A percentile compares a stretch with the other conserved stretches of the same genome.
These are phyloP conservation scores for Tromatobia lineatoria DNA, from an alignment of 2,888 invertebrate genomes.

Conservation along the genomic window DNA sequence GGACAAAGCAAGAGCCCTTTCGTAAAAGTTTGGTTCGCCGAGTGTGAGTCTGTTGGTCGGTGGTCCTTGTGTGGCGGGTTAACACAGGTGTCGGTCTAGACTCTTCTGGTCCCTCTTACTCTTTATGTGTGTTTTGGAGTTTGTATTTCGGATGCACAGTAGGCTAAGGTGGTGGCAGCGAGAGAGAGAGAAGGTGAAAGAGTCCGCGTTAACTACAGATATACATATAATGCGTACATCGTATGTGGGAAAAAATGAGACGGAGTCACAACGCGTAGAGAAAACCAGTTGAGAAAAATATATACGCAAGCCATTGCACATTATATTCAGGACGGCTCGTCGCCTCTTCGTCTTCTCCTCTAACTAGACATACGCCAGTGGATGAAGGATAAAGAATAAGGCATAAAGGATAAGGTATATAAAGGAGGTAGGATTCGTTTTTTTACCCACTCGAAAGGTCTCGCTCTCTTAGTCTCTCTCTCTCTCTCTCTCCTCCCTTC, in stretches of 20 bases:
- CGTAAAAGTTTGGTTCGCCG: constrained; percentile 41
- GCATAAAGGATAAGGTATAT: constrained; percentile 78
- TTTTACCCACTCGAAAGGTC: constrained; percentile 29
- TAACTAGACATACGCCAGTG: constrained; percentile 73
- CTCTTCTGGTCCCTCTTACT: constrained; percentile 75
- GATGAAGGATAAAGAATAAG: constrained; percentile 79
- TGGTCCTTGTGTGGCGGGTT: constrained; percentile 72
- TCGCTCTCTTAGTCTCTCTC: constrained; percentile 27
- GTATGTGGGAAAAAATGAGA: constrained; percentile 78
- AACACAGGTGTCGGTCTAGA: constrained; percentile 85
- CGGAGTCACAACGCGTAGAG: constrained; percentile 64
- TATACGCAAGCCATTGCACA: constrained; percentile 72
- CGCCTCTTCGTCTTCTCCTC: constrained; percentile 66
- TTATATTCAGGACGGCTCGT: constrained; percentile 78
- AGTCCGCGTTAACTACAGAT: constrained; percentile 35
- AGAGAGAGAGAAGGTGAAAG: constrained; percentile 60
- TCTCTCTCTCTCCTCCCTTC: constrained; percentile 28
- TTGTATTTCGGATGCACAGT: constrained; percentile 74
- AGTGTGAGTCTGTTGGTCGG: constrained; percentile 21
- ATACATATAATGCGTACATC: constrained; percentile 57
- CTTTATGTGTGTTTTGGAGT: constrained; percentile 29
- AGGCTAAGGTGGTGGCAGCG: constrained; percentile 26
- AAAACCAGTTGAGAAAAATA: constrained; percentile 80
- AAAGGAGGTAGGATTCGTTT: constrained; percentile 75
- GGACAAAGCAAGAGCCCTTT: constrained; percentile 46